Conservation (phyloP, 2,113 vertebrate genomes). For the Mirza zaza region DNA sequence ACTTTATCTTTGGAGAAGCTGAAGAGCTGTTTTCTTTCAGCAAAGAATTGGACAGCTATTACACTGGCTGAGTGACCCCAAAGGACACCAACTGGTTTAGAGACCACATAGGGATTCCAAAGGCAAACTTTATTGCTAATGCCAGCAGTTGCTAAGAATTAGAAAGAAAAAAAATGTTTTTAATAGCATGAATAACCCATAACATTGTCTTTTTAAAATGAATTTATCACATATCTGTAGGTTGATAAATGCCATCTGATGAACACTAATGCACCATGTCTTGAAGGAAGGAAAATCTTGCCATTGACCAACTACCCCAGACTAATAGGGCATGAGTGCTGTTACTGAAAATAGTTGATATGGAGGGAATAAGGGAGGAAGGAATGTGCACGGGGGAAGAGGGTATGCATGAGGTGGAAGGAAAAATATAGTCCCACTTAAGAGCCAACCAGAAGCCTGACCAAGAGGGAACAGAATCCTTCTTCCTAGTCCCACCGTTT, state of each 20-base stretch:
- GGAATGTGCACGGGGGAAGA: fast-evolving
- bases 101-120: slow-evolving; percentile 89
- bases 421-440: neutral
- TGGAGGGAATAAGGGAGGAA: neutral
- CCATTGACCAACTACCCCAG: neutral
- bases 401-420: fast-evolving
- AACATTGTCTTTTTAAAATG: slow-evolving; percentile 23
- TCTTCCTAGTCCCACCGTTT: neutral
- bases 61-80: slow-evolving; percentile 86
- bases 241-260: neutral
- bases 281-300: neutral
- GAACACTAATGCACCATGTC: neutral
- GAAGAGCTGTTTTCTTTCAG: slow-evolving; percentile 86
- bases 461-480: neutral
- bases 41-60: slow-evolving; percentile 86
- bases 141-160: slow-evolving; percentile 88
- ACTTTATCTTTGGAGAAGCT: slow-evolving; percentile 92
- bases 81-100: slow-evolving; percentile 85
- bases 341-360: neutral
- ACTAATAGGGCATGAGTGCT: neutral
- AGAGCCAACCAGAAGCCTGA: neutral
- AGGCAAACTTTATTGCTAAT: slow-evolving; percentile 87
- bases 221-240: neutral
- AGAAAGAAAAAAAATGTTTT: slow-evolving; percentile 39
- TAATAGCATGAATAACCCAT: neutral